Conservation (phyloP, 2,113 vertebrate genomes). For the Pomatostomus ruficeps region DNA sequence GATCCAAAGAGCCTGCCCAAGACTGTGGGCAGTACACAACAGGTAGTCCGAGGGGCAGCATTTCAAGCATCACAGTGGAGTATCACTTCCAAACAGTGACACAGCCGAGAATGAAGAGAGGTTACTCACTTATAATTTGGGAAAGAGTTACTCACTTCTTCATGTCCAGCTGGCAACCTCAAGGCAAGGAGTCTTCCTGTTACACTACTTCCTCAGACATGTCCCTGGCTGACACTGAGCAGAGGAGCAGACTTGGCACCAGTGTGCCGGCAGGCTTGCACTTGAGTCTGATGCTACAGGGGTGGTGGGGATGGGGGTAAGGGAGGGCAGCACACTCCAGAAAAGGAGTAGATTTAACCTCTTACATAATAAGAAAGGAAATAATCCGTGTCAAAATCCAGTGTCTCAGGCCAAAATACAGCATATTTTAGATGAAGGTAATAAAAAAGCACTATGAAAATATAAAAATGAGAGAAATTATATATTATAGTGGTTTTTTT, state of each 20-base stretch:
- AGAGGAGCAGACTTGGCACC: neutral
- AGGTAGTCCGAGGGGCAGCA: neutral
- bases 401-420: neutral
- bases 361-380: neutral
- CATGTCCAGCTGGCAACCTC: neutral
- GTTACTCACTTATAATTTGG: neutral
- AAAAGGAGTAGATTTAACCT: neutral
- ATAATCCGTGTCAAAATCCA: accelerated
- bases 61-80: neutral
- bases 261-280: accelerated
- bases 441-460: neutral
- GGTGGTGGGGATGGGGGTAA: neutral
- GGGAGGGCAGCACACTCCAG: neutral
- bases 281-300: neutral
- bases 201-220: neutral
- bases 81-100: neutral
- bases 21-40: neutral
- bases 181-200: neutral
- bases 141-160: neutral
- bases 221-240: neutral
- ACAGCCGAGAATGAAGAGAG: neutral
- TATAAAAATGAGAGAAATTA: neutral
- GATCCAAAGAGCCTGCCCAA: neutral
- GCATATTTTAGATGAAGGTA: neutral
- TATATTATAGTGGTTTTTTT: neutral